These are phyloP conservation scores for Hypotaenidia okinawae DNA, from an alignment of 2,797 vertebrate genomes.

Conservation along the genomic window DNA sequence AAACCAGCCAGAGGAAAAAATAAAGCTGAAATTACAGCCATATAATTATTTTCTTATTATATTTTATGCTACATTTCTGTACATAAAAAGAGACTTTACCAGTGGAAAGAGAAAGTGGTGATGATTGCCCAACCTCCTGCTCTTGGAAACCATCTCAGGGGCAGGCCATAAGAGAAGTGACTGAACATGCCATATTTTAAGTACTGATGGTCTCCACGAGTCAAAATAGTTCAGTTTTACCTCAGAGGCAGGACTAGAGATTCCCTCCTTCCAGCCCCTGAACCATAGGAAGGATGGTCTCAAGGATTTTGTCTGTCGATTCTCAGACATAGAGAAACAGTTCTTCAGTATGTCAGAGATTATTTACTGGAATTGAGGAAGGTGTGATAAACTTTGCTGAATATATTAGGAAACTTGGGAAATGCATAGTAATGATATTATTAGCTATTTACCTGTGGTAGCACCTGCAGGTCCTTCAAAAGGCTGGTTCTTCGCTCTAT, in stretches of 20 bases:
- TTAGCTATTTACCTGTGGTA: not conserved
- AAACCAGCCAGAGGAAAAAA: not conserved
- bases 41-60: not conserved
- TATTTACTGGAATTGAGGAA: not conserved
- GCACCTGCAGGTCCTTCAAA: slow-evolving; percentile 48
- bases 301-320: not conserved
- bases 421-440: not conserved
- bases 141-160: not conserved
- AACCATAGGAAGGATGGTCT: not conserved
- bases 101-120: not conserved
- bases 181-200: not conserved
- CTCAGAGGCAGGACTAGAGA: not conserved
- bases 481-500: not conserved
- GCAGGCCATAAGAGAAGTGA: not conserved
- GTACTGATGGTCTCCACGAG: not conserved
- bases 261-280: not conserved
- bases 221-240: not conserved
- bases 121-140: accelerated
- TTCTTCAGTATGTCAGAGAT: not conserved
- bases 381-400: not conserved
- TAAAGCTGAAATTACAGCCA: not conserved
- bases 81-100: not conserved
- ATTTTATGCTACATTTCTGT: not conserved
- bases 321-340: not conserved
- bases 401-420: not conserved